phyloP scores from a whole-genome alignment of 2,797 vertebrate species.

The Synanceia verrucosa region DNA sequence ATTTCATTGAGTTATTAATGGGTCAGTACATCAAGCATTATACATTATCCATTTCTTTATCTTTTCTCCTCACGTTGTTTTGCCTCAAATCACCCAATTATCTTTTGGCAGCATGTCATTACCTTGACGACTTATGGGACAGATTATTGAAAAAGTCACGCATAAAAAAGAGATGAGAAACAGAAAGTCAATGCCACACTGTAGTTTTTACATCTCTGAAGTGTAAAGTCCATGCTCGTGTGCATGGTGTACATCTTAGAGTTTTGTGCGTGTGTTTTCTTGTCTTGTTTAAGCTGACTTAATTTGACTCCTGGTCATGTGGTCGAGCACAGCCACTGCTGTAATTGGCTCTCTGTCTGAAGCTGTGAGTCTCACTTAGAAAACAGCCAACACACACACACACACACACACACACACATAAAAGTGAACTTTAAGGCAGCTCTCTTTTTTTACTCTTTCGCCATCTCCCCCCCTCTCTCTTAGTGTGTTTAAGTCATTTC shows the following conservation, averaged over 20 bases:
- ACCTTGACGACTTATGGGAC: conserved; percentile 49
- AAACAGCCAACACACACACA: conserved; percentile 13
- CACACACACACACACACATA: conserved; percentile 9
- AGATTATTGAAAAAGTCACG: conserved; percentile 44
- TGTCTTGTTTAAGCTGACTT: too few species aligned
- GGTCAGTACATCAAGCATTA: neutral
- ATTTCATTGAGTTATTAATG: neutral
- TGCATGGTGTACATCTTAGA: neutral
- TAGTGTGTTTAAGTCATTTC: conserved; percentile 47
- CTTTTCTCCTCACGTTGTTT: conserved; percentile 24
- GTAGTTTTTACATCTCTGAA: conserved; percentile 21
- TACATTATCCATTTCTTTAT: conserved; percentile 36
- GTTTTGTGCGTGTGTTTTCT: too few species aligned
- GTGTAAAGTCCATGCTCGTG: conserved; percentile 3
- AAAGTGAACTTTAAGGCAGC: conserved; percentile 37
- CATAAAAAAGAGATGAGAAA: conserved; percentile 32
- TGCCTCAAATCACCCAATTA: conserved; percentile 41
- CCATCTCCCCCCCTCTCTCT: conserved; percentile 2
- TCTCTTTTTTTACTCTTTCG: conserved; percentile 1
- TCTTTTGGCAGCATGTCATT: conserved; percentile 48
- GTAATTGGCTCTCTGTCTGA: conserved; percentile 34
- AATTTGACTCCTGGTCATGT: neutral
- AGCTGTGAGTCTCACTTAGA: conserved; percentile 4
- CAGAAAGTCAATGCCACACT: conserved; percentile 50
- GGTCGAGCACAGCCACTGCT: conserved; percentile 9